Evolutionary conservation across 2,113 vertebrate species (phyloP), one percentile per base, ranked within the genome.

Genomic region (Atlantisia rogersi): DNA sequence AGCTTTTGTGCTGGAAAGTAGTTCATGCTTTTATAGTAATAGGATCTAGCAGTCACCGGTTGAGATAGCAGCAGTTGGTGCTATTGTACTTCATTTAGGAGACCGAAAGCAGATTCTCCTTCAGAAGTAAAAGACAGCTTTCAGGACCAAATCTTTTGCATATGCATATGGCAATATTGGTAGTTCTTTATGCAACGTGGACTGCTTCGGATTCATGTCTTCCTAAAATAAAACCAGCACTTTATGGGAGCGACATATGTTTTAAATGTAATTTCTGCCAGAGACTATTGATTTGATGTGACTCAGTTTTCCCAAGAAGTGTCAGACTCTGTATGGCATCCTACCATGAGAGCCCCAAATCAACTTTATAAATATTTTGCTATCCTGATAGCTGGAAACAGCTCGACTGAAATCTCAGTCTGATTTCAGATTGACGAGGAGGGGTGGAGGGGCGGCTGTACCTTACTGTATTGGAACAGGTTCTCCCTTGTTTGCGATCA

Each of bases 321-420:
- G 86, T 91, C 94, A 96, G 89, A 84, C 94, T 92, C 92, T 94
- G 67, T 90, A 32, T 94, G 73, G 58, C 75, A 83, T 79, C 48
- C 40, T 75, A 83, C 48, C 40, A 70, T 44, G 80, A 56, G 58
- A 0, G 2, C 42, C 90, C 86, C 40, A 89, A 94, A 88, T 64
- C 82, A 90, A 60, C 69, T 95, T 92, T 20, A 77, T 75, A 65
- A 96, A 93, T 95, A 84, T 93, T 95, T 96, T 94, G 73, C 88
- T 91, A 26, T 86, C 80, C 39, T 71, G 64, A 39, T 77, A 59
- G 56, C 65, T 91, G 40, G 69, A 86, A 93, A 68, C 37, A 31
- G 64, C 79, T 94, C 35, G 56, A 1, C 55, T 95, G 88, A 63
- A 84, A 69, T 91, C 25, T 90, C 67, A n/a, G 56, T 46, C 76